Evolutionary conservation across 2,888 invertebrate species (phyloP).

Genomic region (Oasisia sp.): DNA sequence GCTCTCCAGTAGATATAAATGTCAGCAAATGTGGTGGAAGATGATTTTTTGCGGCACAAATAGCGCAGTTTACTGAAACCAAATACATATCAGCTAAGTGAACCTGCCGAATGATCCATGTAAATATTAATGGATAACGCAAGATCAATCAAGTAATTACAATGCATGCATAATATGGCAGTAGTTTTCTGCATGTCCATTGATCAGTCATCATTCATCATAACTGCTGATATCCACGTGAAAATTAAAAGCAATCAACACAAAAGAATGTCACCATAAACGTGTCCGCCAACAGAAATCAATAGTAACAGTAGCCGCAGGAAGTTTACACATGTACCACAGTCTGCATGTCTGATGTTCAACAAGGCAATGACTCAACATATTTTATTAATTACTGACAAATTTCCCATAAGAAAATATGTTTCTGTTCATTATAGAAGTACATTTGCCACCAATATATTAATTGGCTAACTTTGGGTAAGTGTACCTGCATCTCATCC

Average conservation of each 20-base stretch:
- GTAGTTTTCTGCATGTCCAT: background rate
- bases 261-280: background rate
- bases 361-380: no score
- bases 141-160: conserved; percentile 1
- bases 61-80: background rate
- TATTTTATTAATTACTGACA: no score
- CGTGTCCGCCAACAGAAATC: background rate
- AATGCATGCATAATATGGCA: background rate
- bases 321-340: no score
- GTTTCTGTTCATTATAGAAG: no score
- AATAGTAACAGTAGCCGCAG: background rate
- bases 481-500: no score
- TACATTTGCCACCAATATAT: no score
- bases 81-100: background rate
- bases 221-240: background rate
- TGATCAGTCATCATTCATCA: background rate
- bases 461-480: no score
- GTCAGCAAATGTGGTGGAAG: background rate
- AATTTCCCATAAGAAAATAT: no score
- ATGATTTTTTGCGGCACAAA: background rate
- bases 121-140: background rate
- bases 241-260: background rate
- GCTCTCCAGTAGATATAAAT: background rate
- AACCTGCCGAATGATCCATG: background rate
- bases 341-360: no score